phyloP scores from a whole-genome alignment of 2,113 vertebrate species.

The Pipa parva region DNA sequence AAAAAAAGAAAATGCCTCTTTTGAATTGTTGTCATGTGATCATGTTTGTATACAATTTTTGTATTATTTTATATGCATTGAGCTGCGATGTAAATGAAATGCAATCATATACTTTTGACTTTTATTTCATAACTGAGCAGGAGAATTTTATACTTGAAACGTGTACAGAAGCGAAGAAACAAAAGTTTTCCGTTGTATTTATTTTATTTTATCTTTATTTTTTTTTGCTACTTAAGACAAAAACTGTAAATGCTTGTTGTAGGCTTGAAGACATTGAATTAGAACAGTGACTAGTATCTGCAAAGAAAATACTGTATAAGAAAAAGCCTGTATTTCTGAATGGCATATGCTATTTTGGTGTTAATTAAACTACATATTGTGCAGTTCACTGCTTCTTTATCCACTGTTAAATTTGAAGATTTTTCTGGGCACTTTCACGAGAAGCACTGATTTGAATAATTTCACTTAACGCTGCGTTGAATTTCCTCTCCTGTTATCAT shows the following conservation, averaged over 20 bases:
- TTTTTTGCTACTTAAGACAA: constrained; percentile 15
- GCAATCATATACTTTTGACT: constrained; percentile 54
- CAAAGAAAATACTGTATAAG: background rate
- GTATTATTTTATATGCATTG: constrained; percentile 70
- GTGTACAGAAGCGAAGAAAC: constrained; percentile 40
- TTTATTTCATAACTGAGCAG: constrained; percentile 58
- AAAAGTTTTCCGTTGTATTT: constrained; percentile 37
- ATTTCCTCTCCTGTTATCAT: constrained; percentile 11
- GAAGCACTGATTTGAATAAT: constrained; percentile 3
- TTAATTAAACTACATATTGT: background rate
- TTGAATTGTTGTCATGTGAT: constrained; percentile 83
- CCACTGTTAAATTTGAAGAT: background rate
- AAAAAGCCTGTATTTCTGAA: background rate
- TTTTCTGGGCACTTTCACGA: background rate
- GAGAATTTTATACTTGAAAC: constrained; percentile 49
- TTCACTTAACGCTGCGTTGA: background rate
- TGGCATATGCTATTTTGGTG: background rate
- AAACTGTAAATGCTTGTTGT: constrained; percentile 10
- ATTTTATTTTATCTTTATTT: constrained; percentile 39
- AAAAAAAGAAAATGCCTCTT: constrained; percentile 69
- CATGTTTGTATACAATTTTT: constrained; percentile 86
- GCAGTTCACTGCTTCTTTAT: background rate
- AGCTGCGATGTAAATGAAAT: constrained; percentile 46
- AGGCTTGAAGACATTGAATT: constrained; percentile 44
- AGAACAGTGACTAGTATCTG: constrained; percentile 34